phyloP scores from a whole-genome alignment of 1,140 invertebrate genomes.

The Diorhabda sublineata region DNA sequence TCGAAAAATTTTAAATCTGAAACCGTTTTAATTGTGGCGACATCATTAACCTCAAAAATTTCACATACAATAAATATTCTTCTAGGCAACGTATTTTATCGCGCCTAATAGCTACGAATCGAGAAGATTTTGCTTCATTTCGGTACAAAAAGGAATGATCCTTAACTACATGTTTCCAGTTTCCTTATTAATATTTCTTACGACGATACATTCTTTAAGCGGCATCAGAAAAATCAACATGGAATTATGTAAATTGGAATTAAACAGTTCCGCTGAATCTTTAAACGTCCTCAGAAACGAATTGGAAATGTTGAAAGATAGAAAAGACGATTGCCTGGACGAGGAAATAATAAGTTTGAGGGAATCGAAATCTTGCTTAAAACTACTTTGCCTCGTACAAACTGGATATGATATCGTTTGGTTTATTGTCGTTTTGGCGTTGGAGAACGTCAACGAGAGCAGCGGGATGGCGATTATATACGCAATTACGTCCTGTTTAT shows the following conservation, averaged over 20 bases:
- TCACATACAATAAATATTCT: conserved; percentile 24
- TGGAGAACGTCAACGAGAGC: conserved; percentile 60
- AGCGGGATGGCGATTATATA: conserved; percentile 59
- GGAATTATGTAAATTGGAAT: conserved; percentile 43
- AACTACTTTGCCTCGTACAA: conserved; percentile 41
- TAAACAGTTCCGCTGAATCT: conserved; percentile 41
- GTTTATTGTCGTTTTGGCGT: conserved; percentile 66
- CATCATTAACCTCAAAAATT: too few relatives aligned
- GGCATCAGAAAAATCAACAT: conserved; percentile 46
- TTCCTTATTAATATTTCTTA: conserved; percentile 60
- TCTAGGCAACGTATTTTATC: conserved; percentile 58
- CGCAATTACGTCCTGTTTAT: conserved; percentile 50
- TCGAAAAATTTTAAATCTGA: too few relatives aligned
- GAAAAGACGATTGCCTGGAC: conserved; percentile 40
- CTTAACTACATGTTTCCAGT: conserved; percentile 67
- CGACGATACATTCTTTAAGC: conserved; percentile 48
- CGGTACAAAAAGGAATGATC: conserved; percentile 66
- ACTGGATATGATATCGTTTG: conserved; percentile 50
- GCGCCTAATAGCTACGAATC: conserved; percentile 65
- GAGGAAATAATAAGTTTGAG: conserved; percentile 40
- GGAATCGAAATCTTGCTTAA: conserved; percentile 42
- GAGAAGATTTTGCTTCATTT: conserved; percentile 68
- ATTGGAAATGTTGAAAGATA: conserved; percentile 46
- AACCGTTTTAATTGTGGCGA: too few relatives aligned
- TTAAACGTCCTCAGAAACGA: conserved; percentile 39